These are phyloP conservation scores for Hirtodrosophila histrioides DNA, from an alignment of 2,888 invertebrate species.

Conservation along the genomic window DNA sequence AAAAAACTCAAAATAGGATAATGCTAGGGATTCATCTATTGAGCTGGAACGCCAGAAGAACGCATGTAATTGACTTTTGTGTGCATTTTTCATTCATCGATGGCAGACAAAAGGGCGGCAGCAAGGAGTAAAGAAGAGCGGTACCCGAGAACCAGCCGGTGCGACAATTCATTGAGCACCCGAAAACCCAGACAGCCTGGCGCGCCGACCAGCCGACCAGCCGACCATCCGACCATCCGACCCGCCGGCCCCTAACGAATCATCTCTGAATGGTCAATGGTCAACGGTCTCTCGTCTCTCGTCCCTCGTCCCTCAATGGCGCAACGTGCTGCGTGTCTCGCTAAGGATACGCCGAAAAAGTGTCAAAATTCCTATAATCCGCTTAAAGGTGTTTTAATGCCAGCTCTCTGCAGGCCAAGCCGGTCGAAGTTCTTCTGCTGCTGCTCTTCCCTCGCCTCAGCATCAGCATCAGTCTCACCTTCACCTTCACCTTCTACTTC, in stretches of 20 bases:
- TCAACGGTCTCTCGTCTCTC: not conserved
- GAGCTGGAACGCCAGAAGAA: conserved; percentile 53
- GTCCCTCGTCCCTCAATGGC: conserved; percentile 5
- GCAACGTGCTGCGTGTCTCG: conserved; percentile 9
- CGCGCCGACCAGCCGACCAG: too few species aligned
- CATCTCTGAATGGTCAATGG: conserved; percentile 54
- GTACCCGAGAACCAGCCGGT: conserved; percentile 23
- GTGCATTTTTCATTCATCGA: conserved; percentile 65
- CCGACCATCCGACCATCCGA: not conserved
- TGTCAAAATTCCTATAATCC: conserved; percentile 81
- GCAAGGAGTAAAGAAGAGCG: conserved; percentile 33
- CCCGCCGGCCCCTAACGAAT: conserved; percentile 60
- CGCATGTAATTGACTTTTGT: conserved; percentile 82
- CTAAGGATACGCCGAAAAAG: conserved; percentile 78
- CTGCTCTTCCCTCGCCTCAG: conserved; percentile 7
- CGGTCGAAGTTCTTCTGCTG: conserved; percentile 57
- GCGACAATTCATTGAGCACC: conserved; percentile 76
- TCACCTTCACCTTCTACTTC: conserved; percentile 11
- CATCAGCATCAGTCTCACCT: not conserved
- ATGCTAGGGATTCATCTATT: conserved; percentile 39
- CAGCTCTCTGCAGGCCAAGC: conserved; percentile 36
- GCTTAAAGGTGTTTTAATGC: conserved; percentile 81
- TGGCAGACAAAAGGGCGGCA: conserved; percentile 37
- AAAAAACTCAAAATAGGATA: conserved; percentile 49
- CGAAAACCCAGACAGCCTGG: conserved; percentile 61